These are phyloP conservation scores for Agrochola macilenta DNA, from an alignment of 2,888 invertebrate genomes.

Conservation along the genomic window DNA sequence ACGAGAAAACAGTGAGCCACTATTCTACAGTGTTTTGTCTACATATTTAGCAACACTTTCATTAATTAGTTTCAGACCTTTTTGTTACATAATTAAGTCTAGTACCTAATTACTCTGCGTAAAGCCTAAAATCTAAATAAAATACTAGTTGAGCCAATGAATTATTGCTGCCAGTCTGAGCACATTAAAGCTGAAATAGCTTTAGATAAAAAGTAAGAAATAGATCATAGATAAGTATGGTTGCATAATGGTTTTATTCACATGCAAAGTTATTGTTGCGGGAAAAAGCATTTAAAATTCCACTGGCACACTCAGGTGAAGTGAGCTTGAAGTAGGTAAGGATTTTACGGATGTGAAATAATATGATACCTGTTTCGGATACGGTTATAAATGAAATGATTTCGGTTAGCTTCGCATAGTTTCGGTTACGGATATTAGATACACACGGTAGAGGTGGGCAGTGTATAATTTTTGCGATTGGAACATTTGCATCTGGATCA, in stretches of 20 bases:
- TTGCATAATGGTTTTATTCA: background rate
- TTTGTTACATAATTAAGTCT: background rate
- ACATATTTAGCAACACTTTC: background rate
- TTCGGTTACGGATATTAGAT: too few relatives aligned
- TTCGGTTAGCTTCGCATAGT: too few relatives aligned
- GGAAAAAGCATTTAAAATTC: background rate
- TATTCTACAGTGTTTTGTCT: background rate
- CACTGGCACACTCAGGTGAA: too few relatives aligned
- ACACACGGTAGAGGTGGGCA: too few relatives aligned
- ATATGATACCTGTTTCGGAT: too few relatives aligned
- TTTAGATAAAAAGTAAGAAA: background rate
- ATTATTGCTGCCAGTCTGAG: background rate
- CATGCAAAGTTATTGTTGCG: background rate
- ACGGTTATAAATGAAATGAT: too few relatives aligned
- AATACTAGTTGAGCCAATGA: conserved; percentile 1
- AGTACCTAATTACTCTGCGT: conserved; percentile 7
- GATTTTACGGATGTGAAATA: too few relatives aligned
- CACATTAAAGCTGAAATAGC: background rate
- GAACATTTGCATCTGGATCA: too few relatives aligned
- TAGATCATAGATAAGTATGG: background rate
- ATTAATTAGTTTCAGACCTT: background rate
- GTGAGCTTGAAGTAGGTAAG: too few relatives aligned
- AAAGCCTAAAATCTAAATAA: conserved; percentile 10
- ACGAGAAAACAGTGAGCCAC: too few relatives aligned
- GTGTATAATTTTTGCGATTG: too few relatives aligned